phyloP scores from a whole-genome alignment of 2,113 vertebrate genomes.

The Corydoras maculifer region DNA sequence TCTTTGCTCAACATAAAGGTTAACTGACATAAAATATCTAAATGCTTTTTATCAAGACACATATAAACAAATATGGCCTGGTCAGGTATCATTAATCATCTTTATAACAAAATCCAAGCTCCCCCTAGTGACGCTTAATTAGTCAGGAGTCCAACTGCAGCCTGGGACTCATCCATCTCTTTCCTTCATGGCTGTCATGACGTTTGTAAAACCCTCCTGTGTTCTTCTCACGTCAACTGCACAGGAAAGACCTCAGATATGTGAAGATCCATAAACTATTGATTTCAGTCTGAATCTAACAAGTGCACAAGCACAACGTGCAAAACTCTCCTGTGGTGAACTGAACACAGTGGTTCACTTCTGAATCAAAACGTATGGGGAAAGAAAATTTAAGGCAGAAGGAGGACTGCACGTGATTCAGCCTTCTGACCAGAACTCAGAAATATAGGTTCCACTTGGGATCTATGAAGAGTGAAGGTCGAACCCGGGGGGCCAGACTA shows the following conservation, averaged over 20 bases:
- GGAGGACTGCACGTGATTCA: too few relatives aligned
- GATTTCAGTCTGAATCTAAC: not conserved
- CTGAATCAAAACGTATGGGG: too few relatives aligned
- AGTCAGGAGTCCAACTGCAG: not conserved
- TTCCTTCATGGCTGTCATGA: not conserved
- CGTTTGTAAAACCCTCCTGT: not conserved
- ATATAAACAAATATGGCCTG: not conserved
- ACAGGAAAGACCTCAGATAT: not conserved
- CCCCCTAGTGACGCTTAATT: conserved; percentile 34
- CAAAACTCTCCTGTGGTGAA: too few relatives aligned
- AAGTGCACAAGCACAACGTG: too few relatives aligned
- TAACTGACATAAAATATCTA: too few relatives aligned
- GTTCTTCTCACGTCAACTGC: not conserved
- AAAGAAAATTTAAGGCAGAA: too few relatives aligned
- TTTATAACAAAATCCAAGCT: conserved; percentile 33
- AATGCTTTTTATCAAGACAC: not conserved
- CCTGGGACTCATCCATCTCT: not conserved
- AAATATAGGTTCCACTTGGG: too few relatives aligned
- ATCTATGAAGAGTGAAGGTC: too few relatives aligned
- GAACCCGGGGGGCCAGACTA: too few relatives aligned
- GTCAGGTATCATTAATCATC: not conserved
- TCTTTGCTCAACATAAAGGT: too few relatives aligned
- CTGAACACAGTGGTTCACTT: too few relatives aligned
- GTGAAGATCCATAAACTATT: not conserved
- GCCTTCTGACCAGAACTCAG: too few relatives aligned